A percentile compares a stretch with the other conserved stretches of the same genome.
Conservation (phyloP, 2,888 invertebrate species). For the Podabrus alpinus region DNA sequence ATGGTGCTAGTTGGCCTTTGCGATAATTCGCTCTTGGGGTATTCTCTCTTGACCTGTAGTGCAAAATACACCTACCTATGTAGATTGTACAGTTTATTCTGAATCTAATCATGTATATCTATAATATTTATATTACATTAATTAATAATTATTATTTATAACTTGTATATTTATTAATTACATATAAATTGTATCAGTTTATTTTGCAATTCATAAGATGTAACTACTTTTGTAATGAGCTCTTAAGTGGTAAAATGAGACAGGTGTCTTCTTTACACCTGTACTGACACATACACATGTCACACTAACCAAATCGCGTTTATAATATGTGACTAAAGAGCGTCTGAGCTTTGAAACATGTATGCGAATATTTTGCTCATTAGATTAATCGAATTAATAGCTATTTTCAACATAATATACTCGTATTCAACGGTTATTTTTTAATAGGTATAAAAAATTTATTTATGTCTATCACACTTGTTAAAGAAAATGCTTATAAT, state of each 20-base stretch:
- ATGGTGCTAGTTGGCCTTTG: too few species aligned
- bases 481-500: not conserved
- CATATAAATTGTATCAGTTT: not conserved
- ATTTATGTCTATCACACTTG: not conserved
- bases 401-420: not conserved
- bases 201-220: conserved; percentile 15
- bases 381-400: not conserved
- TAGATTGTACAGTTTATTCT: too few species aligned
- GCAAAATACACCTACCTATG: too few species aligned
- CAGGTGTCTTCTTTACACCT: conserved; percentile 45
- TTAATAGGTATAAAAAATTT: not conserved
- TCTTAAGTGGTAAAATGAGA: conserved; percentile 32
- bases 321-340: not conserved
- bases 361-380: not conserved
- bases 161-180: not conserved
- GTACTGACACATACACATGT: conserved; percentile 45
- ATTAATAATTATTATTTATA: not conserved
- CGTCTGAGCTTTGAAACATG: not conserved
- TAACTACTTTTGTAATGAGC: conserved; percentile 24
- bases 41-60: not conserved
- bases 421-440: not conserved
- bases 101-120: not conserved
- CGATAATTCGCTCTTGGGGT: too few species aligned
- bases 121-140: not conserved
- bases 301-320: conserved; percentile 31